Evolutionary conservation across 2,888 invertebrate genomes (phyloP).

Genomic region (Limenitis camilla): DNA sequence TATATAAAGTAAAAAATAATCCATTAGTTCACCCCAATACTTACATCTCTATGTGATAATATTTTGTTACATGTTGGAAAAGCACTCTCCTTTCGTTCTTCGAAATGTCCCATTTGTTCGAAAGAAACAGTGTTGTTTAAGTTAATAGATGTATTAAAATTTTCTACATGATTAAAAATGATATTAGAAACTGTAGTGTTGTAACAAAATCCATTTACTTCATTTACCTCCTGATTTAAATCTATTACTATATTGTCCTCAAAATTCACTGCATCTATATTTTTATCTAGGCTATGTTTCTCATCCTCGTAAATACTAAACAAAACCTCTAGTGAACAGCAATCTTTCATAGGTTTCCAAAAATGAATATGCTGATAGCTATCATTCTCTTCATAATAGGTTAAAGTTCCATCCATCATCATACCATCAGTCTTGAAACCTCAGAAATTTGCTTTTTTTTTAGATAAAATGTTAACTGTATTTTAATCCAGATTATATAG

Average conservation of each 20-base stretch:
- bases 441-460: no score
- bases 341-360: slow-evolving; percentile 30
- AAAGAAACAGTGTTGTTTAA: not conserved
- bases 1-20: no score
- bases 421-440: no score
- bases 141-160: not conserved
- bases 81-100: no score
- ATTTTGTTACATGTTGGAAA: no score
- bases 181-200: not conserved
- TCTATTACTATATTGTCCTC: not conserved
- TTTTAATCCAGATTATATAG: no score
- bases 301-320: slow-evolving; percentile 45
- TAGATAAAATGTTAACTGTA: no score
- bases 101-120: not conserved
- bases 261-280: not conserved
- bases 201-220: no score
- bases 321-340: slow-evolving; percentile 35
- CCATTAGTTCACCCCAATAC: no score
- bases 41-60: no score
- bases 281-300: slow-evolving; percentile 4
- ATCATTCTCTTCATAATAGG: no score
- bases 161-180: slow-evolving; percentile 6
- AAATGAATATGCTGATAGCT: slow-evolving; percentile 58
- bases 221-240: not conserved
- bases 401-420: no score